These are phyloP conservation scores for Dipus sagitta DNA, from an alignment of 2,797 vertebrate genomes.

Conservation along the genomic window DNA sequence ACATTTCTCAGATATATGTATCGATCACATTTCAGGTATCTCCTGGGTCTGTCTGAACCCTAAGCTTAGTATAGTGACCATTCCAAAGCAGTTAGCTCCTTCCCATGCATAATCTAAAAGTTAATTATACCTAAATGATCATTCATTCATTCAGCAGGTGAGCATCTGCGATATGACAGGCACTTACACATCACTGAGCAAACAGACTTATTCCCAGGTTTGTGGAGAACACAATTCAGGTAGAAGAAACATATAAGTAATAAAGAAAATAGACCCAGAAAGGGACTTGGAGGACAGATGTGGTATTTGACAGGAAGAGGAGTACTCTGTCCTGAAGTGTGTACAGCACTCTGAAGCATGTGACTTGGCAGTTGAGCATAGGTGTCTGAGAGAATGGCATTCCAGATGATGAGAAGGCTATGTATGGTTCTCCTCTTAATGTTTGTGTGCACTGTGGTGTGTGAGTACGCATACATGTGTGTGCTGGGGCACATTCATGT, in stretches of 20 bases:
- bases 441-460: too few relatives aligned
- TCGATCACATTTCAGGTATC: slow-evolving; percentile 53
- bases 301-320: neutral
- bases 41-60: neutral
- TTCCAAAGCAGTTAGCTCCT: slow-evolving; percentile 44
- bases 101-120: neutral
- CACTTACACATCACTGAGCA: slow-evolving; percentile 4
- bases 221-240: neutral
- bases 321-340: neutral
- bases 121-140: slow-evolving; percentile 17
- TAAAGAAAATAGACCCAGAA: neutral
- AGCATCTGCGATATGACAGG: neutral
- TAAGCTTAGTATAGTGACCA: neutral
- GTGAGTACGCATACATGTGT: too few relatives aligned
- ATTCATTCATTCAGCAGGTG: slow-evolving; percentile 36
- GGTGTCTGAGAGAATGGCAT: neutral
- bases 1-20: slow-evolving; percentile 11
- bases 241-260: neutral
- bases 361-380: neutral
- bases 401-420: neutral
- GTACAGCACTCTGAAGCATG: neutral
- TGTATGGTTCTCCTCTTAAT: too few relatives aligned
- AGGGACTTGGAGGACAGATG: neutral
- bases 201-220: neutral
- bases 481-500: too few relatives aligned